These are phyloP conservation scores for Heteractis magnifica DNA, from an alignment of 92 coral and sea anemone species.

Conservation along the genomic window DNA sequence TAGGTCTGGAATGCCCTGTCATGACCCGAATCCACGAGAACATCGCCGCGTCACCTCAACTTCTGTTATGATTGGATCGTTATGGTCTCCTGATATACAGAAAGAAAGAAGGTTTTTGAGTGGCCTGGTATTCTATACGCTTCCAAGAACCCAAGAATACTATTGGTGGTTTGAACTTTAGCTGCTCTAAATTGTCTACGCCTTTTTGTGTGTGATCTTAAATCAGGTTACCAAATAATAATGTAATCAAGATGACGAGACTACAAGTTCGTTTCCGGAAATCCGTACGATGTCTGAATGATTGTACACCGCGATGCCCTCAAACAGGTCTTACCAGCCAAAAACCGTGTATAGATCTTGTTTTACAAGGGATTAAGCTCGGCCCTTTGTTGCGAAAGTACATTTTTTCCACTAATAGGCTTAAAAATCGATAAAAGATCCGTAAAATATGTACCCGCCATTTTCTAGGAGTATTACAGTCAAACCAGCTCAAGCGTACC, in stretches of 20 bases:
- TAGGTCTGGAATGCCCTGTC: not conserved
- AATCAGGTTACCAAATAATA: not conserved
- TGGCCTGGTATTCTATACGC: not conserved
- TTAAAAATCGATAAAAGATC: no score
- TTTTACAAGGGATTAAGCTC: no score
- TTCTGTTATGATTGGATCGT: not conserved
- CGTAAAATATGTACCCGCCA: not conserved
- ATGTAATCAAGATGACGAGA: conserved; percentile 2
- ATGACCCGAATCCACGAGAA: not conserved
- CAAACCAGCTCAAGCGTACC: no score
- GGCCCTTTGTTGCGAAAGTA: no score
- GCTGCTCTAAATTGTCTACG: not conserved
- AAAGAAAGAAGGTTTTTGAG: not conserved
- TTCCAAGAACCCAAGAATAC: not conserved
- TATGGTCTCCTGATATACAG: not conserved
- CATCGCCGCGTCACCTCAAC: not conserved
- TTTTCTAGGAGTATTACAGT: not conserved
- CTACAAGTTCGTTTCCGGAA: not conserved
- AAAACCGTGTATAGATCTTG: no score
- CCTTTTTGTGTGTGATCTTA: not conserved
- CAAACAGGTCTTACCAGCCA: no score
- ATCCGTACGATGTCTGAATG: not conserved
- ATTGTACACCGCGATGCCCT: no score
- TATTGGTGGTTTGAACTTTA: not conserved
- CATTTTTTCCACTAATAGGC: no score